These are phyloP conservation scores for Hippocampus mohnikei DNA, from an alignment of 2,113 vertebrate genomes.

Conservation along the genomic window DNA sequence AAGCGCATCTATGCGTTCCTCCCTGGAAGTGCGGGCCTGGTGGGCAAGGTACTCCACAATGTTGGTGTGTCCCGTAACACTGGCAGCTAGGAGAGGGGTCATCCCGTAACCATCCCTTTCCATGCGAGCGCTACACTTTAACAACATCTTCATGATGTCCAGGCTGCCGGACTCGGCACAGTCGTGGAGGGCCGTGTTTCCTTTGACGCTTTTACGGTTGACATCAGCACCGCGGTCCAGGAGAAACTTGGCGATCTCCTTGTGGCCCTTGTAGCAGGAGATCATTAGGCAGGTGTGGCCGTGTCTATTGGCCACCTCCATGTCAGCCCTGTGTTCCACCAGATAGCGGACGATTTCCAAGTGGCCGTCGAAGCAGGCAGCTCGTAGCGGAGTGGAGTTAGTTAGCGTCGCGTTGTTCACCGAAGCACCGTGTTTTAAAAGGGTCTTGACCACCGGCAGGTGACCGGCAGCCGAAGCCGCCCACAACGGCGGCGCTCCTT, in stretches of 20 bases:
- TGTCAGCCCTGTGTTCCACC: conserved; percentile 86
- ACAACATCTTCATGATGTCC: conserved; percentile 91
- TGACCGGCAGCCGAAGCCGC: conserved; percentile 91
- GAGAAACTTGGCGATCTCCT: conserved; percentile 89
- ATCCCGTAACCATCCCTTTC: conserved; percentile 92
- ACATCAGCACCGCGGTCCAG: conserved; percentile 88
- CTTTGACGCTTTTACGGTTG: conserved; percentile 91
- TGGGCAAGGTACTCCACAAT: conserved; percentile 93
- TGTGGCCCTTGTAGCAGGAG: conserved; percentile 94
- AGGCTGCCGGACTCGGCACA: conserved; percentile 92
- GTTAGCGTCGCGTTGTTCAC: conserved; percentile 94
- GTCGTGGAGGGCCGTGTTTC: conserved; percentile 92
- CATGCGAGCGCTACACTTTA: conserved; percentile 85
- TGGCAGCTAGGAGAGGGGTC: conserved; percentile 91
- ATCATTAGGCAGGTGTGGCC: conserved; percentile 97
- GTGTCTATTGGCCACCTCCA: conserved; percentile 95
- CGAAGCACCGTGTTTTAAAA: conserved; percentile 84
- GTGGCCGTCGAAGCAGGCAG: conserved; percentile 94
- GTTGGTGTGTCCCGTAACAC: conserved; percentile 92
- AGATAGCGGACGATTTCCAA: conserved; percentile 91
- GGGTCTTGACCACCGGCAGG: conserved; percentile 82
- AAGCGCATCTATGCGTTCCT: conserved; percentile 83
- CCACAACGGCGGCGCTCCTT: conserved; percentile 93
- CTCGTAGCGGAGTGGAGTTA: conserved; percentile 91
- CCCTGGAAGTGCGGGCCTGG: conserved; percentile 65